Base-by-base conservation (phyloP, 2,113 vertebrate species). In the Plecturocebus donacophilus region DNA sequence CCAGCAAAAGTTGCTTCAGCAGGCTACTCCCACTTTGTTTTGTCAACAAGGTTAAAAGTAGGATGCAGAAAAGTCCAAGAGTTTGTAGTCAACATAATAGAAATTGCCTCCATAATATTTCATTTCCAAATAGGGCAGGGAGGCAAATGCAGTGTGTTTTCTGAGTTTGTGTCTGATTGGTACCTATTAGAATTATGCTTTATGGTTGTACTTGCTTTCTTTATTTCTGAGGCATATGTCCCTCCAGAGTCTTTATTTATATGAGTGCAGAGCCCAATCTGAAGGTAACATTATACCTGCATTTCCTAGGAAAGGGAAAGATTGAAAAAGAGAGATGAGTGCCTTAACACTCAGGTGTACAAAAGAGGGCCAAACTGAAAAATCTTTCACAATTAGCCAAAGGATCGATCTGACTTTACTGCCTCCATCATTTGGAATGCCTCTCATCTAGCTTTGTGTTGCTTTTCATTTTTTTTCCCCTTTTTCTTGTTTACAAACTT, bases 401-500 rank as follows among this genome's bases (percentile, higher is more conserved):
- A 81, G 71, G 49, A 79, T 83, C 75, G 83, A 6, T 21, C 40
- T 49, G 21, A 38, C 38, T 35, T 94, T 12, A 4, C 8, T 77
- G 27, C 25, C 42, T 45, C 2, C 16, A 0, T 79, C n/a, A 42
- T 64, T 79, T 35, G 16, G 61, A 32, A 20, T 49, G 40, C 17
- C 7, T 84, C 21, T 87, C 17, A 54, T 64, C 30, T 10, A 10
- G 0, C 76, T 3, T 79, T 45, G 23, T 42, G 30, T 87, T 73
- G 12, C 42, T 82, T 40, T 87, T 71, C 35, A 35, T 68, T 8
- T 64, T 61, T 56, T 64, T 6, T 73, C 87, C 87, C 85, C 12
- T 30, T 90, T 79, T 95, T 97, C 64, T 66, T 64, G 45, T 94
- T 97, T 80, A 86, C 7, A 92, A 32, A 79, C 27, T 83, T 13